These are phyloP conservation scores for Cervus canadensis DNA, from an alignment of 2,113 vertebrate species.

Conservation along the genomic window DNA sequence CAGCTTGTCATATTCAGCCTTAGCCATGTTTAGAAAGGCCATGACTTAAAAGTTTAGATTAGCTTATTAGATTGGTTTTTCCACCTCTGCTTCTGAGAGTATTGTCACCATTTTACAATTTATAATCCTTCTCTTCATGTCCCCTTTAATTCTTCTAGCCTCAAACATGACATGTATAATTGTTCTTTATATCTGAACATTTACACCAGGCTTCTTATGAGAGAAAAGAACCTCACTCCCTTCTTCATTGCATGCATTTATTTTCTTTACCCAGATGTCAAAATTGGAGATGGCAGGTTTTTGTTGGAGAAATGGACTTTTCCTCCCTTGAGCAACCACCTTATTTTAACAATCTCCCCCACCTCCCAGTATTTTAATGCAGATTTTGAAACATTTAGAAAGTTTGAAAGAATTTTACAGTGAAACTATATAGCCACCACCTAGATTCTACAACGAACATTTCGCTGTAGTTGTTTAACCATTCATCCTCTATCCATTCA, in stretches of 20 bases:
- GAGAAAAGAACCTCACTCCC: not conserved
- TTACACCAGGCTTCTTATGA: not conserved
- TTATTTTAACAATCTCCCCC: not conserved
- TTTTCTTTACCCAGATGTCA: conserved; percentile 19
- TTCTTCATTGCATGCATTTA: conserved; percentile 2
- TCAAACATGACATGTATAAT: not conserved
- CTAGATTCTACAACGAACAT: not conserved
- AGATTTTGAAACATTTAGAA: not conserved
- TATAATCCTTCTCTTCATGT: conserved; percentile 37
- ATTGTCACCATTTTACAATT: not conserved
- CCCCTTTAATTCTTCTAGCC: not conserved
- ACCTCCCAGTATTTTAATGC: not conserved
- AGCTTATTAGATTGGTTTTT: not conserved
- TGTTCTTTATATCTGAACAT: not conserved
- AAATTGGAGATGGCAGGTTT: not conserved
- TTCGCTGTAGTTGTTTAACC: conserved; percentile 19
- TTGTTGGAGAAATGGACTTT: conserved; percentile 22
- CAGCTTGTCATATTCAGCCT: not conserved
- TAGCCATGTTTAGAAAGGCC: not conserved
- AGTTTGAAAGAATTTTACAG: not conserved
- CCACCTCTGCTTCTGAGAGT: not conserved
- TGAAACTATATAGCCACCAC: not conserved
- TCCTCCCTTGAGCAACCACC: not conserved
- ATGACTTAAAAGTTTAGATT: not conserved
- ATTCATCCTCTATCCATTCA: not conserved